phyloP scores from a whole-genome alignment of 2,888 invertebrate species.

The Pollenia labialis region DNA sequence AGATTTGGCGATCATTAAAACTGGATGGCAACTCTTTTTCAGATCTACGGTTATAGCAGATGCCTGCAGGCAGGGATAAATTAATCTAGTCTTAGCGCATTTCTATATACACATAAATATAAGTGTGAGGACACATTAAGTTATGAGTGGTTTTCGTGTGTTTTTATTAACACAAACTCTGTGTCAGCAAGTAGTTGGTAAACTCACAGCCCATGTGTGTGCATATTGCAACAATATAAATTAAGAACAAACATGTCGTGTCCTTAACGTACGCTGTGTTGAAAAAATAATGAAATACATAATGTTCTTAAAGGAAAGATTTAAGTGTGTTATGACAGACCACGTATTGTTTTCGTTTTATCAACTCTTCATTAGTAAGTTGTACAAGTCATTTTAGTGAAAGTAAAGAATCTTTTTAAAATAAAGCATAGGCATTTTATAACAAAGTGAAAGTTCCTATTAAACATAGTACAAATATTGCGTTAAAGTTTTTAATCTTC shows the following conservation, averaged over 20 bases:
- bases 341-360: background rate
- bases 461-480: too few species aligned
- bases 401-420: too few species aligned
- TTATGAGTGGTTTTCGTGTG: conserved; percentile 1
- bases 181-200: conserved; percentile 1
- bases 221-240: conserved; percentile 20
- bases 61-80: conserved; percentile 10
- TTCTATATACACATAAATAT: background rate
- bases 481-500: too few species aligned
- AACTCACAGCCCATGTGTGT: conserved; percentile 11
- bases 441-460: too few species aligned
- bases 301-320: background rate
- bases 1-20: too few species aligned
- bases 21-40: too few species aligned
- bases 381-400: too few species aligned
- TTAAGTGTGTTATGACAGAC: conserved; percentile 7
- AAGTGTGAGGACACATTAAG: conserved; percentile 14
- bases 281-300: background rate
- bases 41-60: background rate
- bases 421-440: too few species aligned
- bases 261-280: background rate
- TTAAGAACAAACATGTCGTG: conserved; percentile 6
- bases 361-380: background rate
- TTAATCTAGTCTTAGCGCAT: conserved; percentile 1
- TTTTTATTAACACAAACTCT: conserved; percentile 12